phyloP scores from a whole-genome alignment of 2,113 vertebrate genomes.

The Telmatochromis sp. region DNA sequence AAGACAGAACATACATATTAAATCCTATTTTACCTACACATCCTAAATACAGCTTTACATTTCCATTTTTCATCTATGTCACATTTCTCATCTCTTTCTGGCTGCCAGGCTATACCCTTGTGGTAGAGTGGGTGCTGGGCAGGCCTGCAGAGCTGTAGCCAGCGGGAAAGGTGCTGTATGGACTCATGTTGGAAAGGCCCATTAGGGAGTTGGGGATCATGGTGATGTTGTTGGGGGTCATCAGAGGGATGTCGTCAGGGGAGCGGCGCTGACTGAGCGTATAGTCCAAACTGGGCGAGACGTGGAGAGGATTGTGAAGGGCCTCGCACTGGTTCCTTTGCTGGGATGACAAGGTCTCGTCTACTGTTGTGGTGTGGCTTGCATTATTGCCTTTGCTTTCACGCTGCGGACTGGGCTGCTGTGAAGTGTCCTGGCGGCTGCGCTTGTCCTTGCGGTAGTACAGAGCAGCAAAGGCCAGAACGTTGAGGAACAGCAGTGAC shows the following conservation, averaged over 20 bases:
- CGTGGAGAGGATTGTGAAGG: slow-evolving; percentile 79
- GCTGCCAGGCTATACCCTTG: slow-evolving; percentile 83
- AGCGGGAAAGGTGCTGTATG: slow-evolving; percentile 93
- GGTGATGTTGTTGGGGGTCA: slow-evolving; percentile 89
- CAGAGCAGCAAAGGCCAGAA: slow-evolving; percentile 93
- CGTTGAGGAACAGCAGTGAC: slow-evolving; percentile 95
- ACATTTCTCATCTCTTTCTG: not conserved
- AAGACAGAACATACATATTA: slow-evolving; percentile 58
- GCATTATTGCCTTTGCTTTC: slow-evolving; percentile 77
- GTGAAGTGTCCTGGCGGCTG: slow-evolving; percentile 76
- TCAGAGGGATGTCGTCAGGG: slow-evolving; percentile 94
- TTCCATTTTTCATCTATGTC: slow-evolving; percentile 19
- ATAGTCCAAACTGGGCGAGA: slow-evolving; percentile 86
- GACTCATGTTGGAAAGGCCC: slow-evolving; percentile 93
- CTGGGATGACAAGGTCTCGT: slow-evolving; percentile 83
- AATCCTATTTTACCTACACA: slow-evolving; percentile 61
- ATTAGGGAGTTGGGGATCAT: slow-evolving; percentile 98
- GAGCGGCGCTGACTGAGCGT: slow-evolving; percentile 89
- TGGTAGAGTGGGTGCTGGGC: slow-evolving; percentile 97
- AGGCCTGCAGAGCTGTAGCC: slow-evolving; percentile 93
- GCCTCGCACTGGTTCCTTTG: slow-evolving; percentile 86
- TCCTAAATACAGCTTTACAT: slow-evolving; percentile 56
- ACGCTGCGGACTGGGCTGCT: slow-evolving; percentile 85
- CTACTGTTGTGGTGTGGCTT: slow-evolving; percentile 71
- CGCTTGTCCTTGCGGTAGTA: slow-evolving; percentile 99